Evolutionary conservation across 2,888 invertebrate species (phyloP).

Genomic region (Ophion ellenae): DNA sequence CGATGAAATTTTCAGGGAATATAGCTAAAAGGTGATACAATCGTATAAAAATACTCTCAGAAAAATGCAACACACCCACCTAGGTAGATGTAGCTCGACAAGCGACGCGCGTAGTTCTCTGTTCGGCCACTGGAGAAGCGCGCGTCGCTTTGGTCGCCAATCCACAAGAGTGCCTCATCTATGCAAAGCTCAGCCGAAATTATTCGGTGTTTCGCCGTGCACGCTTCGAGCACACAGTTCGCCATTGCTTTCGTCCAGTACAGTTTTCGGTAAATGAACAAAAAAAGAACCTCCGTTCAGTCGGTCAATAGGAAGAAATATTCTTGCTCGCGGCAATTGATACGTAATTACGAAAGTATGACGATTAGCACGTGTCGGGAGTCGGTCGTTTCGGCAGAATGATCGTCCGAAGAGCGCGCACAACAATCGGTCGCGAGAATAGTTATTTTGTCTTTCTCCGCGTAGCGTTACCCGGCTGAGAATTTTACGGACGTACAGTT

Average conservation of each 20-base stretch:
- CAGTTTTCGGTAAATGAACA: slow-evolving; percentile 45
- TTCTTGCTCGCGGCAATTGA: not conserved
- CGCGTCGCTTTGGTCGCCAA: not conserved
- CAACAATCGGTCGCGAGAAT: slow-evolving; percentile 23
- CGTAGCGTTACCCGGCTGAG: slow-evolving; percentile 35
- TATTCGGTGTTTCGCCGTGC: slow-evolving; percentile 33
- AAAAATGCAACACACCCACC: too few relatives aligned
- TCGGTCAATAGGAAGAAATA: not conserved
- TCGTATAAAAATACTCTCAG: too few relatives aligned
- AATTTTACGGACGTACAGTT: slow-evolving; percentile 16
- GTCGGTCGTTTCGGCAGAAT: slow-evolving; percentile 2
- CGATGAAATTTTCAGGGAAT: too few relatives aligned
- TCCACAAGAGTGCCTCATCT: not conserved
- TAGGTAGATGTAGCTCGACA: too few relatives aligned
- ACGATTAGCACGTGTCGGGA: not conserved
- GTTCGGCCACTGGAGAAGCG: not conserved
- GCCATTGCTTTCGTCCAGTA: slow-evolving; percentile 46
- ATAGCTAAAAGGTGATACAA: too few relatives aligned
- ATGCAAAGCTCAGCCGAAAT: not conserved
- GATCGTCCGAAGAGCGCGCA: not conserved
- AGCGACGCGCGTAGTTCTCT: not conserved
- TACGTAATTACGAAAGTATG: not conserved
- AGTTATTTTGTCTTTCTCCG: slow-evolving; percentile 6
- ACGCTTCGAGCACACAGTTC: slow-evolving; percentile 43
- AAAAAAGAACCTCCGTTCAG: not conserved